phyloP scores from a whole-genome alignment of 2,888 invertebrate genomes.

The Spodoptera picta region DNA sequence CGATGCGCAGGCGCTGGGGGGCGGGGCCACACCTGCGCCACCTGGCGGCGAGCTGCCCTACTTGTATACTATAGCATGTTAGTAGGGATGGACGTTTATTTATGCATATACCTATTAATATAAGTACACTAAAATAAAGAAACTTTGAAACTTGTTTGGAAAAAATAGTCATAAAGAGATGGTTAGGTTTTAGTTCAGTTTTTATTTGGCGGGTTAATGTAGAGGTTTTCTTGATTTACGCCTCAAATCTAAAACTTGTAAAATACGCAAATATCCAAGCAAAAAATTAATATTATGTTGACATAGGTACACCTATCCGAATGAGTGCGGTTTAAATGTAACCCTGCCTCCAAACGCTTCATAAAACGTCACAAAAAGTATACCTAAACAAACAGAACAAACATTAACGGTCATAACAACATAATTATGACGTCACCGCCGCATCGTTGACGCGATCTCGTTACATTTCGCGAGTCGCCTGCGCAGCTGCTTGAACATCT shows the following conservation, averaged over 20 bases:
- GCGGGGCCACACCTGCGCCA: constrained; percentile 59
- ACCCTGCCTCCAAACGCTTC: constrained; percentile 1
- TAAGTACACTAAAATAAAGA: neutral
- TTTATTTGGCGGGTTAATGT: too few relatives aligned
- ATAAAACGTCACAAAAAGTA: constrained; percentile 23
- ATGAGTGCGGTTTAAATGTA: too few relatives aligned
- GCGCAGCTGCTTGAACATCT: constrained; percentile 70
- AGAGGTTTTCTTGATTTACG: too few relatives aligned
- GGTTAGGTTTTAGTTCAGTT: too few relatives aligned
- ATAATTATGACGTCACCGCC: constrained; percentile 53
- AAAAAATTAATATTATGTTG: too few relatives aligned
- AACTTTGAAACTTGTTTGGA: too few relatives aligned
- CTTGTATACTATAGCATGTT: constrained; percentile 40
- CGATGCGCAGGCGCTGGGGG: constrained; percentile 52
- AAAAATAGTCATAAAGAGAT: too few relatives aligned
- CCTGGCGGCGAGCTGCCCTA: constrained; percentile 55
- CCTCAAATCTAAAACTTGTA: too few relatives aligned
- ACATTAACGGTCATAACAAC: constrained; percentile 47
- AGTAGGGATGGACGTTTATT: constrained; percentile 14
- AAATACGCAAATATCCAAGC: too few relatives aligned
- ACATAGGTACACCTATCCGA: too few relatives aligned
- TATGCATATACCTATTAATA: constrained; percentile 2
- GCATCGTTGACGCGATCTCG: constrained; percentile 51
- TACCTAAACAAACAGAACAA: constrained; percentile 30
- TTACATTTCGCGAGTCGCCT: constrained; percentile 56